Percentiles rank a stretch among this genome's conserved stretches.
These are phyloP conservation scores for Probosciger aterrimus DNA, from an alignment of 2,113 vertebrate species.

Conservation along the genomic window DNA sequence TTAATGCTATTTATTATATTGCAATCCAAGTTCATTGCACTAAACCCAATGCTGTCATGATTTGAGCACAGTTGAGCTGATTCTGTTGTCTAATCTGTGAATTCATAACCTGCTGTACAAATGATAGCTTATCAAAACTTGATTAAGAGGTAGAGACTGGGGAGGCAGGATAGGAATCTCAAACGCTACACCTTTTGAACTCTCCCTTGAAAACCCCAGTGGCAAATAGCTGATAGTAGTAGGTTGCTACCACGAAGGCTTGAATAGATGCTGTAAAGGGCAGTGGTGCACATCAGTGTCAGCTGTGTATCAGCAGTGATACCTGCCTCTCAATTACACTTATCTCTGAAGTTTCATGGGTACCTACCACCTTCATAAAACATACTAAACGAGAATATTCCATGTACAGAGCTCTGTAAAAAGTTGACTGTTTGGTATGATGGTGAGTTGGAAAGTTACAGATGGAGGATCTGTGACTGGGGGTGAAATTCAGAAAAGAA, in stretches of 20 bases:
- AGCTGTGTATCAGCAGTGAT: neutral
- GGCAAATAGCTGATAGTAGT: neutral
- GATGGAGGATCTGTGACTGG: neutral
- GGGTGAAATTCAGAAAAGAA: neutral
- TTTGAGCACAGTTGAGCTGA: neutral
- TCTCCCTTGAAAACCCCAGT: neutral
- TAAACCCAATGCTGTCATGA: neutral
- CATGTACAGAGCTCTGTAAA: neutral
- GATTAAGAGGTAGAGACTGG: neutral
- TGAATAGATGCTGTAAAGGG: neutral
- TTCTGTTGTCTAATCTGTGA: neutral
- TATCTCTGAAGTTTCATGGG: neutral
- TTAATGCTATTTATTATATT: neutral
- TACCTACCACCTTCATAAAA: neutral
- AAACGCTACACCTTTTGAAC: neutral
- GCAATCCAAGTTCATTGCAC: neutral
- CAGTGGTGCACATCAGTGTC: neutral
- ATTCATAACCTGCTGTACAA: conserved; percentile 3
- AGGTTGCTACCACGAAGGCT: neutral
- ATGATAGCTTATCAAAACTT: conserved; percentile 4
- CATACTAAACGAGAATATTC: neutral
- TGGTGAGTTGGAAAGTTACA: neutral
- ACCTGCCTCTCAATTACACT: neutral
- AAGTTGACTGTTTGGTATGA: neutral
- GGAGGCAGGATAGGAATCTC: neutral